Percentiles rank a stretch among this genome's conserved stretches.
phyloP scores from a whole-genome alignment of 1,140 invertebrate species.

The Leptopilina clavipes region DNA sequence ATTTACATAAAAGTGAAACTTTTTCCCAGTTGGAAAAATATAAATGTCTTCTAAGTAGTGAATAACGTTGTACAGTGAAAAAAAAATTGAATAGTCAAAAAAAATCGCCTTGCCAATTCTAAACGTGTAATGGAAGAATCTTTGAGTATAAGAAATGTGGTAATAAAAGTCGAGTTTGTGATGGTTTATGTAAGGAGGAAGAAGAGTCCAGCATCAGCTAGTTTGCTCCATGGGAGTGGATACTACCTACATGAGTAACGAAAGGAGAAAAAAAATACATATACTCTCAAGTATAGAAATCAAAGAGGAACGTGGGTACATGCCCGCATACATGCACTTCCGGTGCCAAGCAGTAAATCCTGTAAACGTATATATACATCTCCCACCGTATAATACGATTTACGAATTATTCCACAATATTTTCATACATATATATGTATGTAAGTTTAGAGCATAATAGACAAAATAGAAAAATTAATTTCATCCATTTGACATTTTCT shows the following conservation, averaged over 20 bases:
- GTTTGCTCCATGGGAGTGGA: not conserved
- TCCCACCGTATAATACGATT: constrained; percentile 44
- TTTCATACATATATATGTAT: constrained; percentile 51
- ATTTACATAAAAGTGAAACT: too few relatives aligned
- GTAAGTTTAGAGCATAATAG: too few relatives aligned
- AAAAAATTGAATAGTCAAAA: not conserved
- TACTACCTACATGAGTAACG: constrained; percentile 12
- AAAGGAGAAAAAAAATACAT: not conserved
- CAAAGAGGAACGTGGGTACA: constrained; percentile 20
- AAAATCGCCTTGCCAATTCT: not conserved
- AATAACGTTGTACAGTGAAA: too few relatives aligned
- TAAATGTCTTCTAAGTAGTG: too few relatives aligned
- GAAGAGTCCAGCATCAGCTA: constrained; percentile 5
- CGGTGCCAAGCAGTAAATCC: constrained; percentile 54
- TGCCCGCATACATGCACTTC: constrained; percentile 44
- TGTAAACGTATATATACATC: constrained; percentile 47
- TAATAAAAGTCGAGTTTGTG: constrained; percentile 24
- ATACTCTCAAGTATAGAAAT: not conserved
- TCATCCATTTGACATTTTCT: too few relatives aligned
- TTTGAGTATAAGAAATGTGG: not conserved
- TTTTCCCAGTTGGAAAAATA: too few relatives aligned
- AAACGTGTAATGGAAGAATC: not conserved
- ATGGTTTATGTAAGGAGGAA: constrained; percentile 27
- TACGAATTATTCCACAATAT: constrained; percentile 50
- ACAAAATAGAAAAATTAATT: too few relatives aligned